Base-by-base conservation (phyloP, 2,113 vertebrate species). In the Toxostoma redivivum region DNA sequence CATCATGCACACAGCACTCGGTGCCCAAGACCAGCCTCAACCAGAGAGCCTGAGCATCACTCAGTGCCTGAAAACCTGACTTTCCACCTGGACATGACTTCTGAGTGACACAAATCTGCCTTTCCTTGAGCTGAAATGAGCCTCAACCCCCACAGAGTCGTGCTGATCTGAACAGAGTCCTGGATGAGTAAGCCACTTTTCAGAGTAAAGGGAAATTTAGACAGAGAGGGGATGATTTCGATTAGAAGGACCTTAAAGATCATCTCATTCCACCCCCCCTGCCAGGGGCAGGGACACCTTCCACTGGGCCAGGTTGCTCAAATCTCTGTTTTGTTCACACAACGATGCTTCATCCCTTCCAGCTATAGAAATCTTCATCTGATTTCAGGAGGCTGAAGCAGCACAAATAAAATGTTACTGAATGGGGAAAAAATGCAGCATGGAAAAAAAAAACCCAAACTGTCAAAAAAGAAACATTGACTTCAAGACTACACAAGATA, bases 361-460 rank as follows among this genome's bases (percentile, higher is more conserved):
- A 72, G 13, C 53, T 42, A 8, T 35, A 44, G 38, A 82, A 79
- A n/a, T 30, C 11, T 79, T 76, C 1, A 27, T 23, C 57, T 67
- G 30, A 44, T 53, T 85, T 64, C 61, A 60, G 45, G 31, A 93
- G 66, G 22, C 3, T 18, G 38, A 79, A 92, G 42, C 35, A 90
- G 61, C 60, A 50, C 15, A 54, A 35, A 66, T 25, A 51, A 88
- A 84, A 70, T 37, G 25, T 61, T 54, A 62, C 51, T 30, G 21
- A 73, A 51, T 24, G 16, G 14, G 3, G 21, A 47, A 65, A 48
- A 58, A 19, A 1, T 5, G 31, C 10, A 69, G 30, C 35, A 5
- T 47, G 10, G 10, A 35, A 67, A 78, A 35, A 31, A 31, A n/a
- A 27, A 1, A 1, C 0, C 4, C 24, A 38, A 79, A 44, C 11